Base-by-base conservation (phyloP, 2,113 vertebrate genomes). In the Terrapene triunguis region DNA sequence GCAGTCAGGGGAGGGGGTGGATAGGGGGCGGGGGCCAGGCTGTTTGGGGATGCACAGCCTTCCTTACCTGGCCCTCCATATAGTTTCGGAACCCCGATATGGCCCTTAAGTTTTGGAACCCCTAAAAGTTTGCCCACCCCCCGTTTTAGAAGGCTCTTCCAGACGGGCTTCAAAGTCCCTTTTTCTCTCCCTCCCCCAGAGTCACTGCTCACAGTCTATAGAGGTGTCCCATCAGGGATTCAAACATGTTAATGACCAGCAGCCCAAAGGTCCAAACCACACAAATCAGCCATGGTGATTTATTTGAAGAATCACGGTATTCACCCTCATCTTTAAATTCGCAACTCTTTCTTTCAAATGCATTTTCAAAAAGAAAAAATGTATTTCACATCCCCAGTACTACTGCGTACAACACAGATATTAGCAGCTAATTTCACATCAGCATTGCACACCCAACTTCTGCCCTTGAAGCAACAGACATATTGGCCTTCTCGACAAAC, bases 221-320 rank as follows among this genome's bases (percentile, higher is more conserved):
- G 72, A 87, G 78, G 53, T 81, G 81, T 95, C 91, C 69, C 89
- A 89, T 69, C 21, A 92, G 76, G 27, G 93, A 80, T 83, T 89
- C 62, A 80, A 44, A 9, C 3, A 32, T 80, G 81, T 86, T 44
- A 69, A 55, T 89, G 82, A 92, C 51, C 11, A 2, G 95, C 92
- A 53, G 92, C 80, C 88, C 91, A 90, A 69, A 59, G 27, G 27
- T 13, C 10, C 57, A 59, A 59, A 72, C 24, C 53, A 1, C 32
- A 21, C 65, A n/a, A 38, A 72, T 29, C 65, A 72, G n/a, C 65
- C 62, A 22, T 32, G 29, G 25, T 16, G 4, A 72, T 72, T 38
- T 22, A 19, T 72, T 72, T 72, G 69, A 38, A 72, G 69, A 16
- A 38, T 22, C n/a, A 38, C 21, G 19, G 29, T 10, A 38, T 72